Base-by-base conservation (phyloP, 1,140 invertebrate genomes). In the Lysiphlebus fabarum region DNA sequence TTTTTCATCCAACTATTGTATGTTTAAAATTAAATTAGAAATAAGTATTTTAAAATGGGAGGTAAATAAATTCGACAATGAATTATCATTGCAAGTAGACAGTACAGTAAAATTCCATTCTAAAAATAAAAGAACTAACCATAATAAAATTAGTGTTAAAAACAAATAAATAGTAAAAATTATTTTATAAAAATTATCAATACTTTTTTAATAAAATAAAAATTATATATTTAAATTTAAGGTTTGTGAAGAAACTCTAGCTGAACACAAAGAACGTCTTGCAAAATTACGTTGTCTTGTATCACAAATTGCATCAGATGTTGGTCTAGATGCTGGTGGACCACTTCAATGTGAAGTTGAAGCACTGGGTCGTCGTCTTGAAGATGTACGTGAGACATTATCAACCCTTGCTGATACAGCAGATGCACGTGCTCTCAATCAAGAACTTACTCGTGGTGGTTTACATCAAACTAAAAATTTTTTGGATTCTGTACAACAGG, bases 291-390 rank as follows among this genome's bases (percentile, higher is more conserved):
- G 85, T 11, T 83, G 85, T n/a, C 81, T 92, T 61, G 90, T 90
- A 9, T 83, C 85, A 2, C 84, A 87, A 60, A 90, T 92, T 40
- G 89, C 89, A 0, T 84, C 85, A 5, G 87, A 90, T 67, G 87
- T 91, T 17, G 89, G 90, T 14, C 79, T 90, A 50, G 85, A 88
- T 69, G 82, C 82, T 5, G 82, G 83, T 42, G 81, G 84, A 9
- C 82, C 89, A 0, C 77, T 92, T 44, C 85, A 87, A 41, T 84
- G 85, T n/a, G 90, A 92, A 68, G 84, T 91, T 7, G 88, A 90
- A 63, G 85, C 87, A 0, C 76, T 92, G n/a, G 89, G 88, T 12
- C 82, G 85, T 57, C 81, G 87, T n/a, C 81, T 93, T 41, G 85
- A 90, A 66, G 84, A 90, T 70, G 87, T 91, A 44, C 82, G 87